phyloP scores from a whole-genome alignment of 2,113 vertebrate species.

The Muscicapa adusta region DNA sequence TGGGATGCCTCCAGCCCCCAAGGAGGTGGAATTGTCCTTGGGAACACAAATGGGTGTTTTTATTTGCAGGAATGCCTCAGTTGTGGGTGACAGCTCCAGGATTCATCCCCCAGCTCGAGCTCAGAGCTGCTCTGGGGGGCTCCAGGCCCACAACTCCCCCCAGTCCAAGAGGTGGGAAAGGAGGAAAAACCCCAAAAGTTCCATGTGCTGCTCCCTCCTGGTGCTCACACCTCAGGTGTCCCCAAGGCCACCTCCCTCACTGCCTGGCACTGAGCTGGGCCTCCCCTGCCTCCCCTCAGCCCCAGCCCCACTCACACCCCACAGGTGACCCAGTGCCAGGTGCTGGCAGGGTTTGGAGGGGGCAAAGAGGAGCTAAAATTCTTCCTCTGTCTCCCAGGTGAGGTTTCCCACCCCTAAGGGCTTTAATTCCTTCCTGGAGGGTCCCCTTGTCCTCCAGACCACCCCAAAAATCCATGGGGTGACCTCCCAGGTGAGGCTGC shows the following conservation, averaged over 20 bases:
- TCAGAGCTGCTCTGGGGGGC: background rate
- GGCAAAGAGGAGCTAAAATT: rapidly evolving
- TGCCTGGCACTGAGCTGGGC: background rate
- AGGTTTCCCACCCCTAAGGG: background rate
- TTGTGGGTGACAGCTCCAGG: background rate
- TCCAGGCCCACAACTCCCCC: background rate
- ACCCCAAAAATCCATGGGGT: background rate
- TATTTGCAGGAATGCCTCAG: background rate
- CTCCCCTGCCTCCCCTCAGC: background rate
- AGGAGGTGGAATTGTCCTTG: background rate
- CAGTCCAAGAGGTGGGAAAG: background rate
- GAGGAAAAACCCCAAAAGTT: background rate
- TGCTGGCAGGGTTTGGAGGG: background rate
- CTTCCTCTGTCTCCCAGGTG: background rate
- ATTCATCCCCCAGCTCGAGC: background rate
- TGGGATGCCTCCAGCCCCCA: background rate
- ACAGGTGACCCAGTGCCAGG: background rate
- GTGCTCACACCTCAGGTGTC: background rate
- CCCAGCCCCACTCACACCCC: background rate
- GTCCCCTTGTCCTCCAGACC: background rate
- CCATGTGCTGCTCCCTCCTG: background rate
- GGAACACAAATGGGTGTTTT: background rate
- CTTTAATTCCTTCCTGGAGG: background rate
- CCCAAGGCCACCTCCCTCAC: rapidly evolving
- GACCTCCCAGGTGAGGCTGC: background rate